These are phyloP conservation scores for Chaetura pelagica DNA, from an alignment of 2,113 vertebrate species.

Conservation along the genomic window DNA sequence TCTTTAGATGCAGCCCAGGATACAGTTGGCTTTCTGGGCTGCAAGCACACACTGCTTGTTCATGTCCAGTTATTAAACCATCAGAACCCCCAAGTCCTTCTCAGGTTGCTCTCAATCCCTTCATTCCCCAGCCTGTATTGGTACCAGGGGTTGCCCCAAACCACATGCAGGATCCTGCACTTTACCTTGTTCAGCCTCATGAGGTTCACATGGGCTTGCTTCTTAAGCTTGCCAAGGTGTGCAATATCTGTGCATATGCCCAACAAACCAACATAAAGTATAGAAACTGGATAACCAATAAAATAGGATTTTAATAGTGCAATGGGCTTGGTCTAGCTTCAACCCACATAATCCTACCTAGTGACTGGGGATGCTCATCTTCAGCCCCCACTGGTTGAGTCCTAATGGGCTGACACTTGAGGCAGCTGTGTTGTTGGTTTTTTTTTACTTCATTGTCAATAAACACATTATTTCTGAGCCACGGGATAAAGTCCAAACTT, in stretches of 20 bases:
- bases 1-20: not conserved
- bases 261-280: not conserved
- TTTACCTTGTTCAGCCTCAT: not conserved
- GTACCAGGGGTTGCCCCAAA: no score
- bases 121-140: not conserved
- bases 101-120: no score
- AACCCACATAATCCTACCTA: not conserved
- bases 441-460: not conserved
- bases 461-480: not conserved
- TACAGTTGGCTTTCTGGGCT: no score
- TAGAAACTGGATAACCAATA: not conserved
- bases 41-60: no score
- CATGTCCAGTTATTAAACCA: no score
- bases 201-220: not conserved
- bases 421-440: fast-evolving
- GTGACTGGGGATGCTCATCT: no score
- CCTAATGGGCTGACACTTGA: not conserved
- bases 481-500: not conserved
- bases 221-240: not conserved
- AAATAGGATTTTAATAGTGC: not conserved
- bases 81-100: no score
- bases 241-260: not conserved
- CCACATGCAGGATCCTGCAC: not conserved
- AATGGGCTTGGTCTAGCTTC: not conserved
- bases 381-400: not conserved